Conservation (phyloP, 2,113 vertebrate species). For the Austrofundulus limnaeus region DNA sequence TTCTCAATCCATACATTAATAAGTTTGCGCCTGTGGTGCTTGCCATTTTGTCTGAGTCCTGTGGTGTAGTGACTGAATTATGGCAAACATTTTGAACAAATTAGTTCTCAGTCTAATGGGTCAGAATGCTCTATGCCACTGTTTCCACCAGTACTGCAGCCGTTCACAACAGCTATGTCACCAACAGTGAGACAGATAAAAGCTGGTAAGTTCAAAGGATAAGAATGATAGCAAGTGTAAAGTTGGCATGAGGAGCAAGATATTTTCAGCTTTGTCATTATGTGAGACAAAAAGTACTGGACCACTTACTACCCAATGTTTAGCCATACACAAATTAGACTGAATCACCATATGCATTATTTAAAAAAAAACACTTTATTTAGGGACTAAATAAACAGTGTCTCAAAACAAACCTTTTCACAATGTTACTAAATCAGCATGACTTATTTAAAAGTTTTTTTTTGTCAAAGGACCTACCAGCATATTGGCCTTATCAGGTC, state of each 20-base stretch:
- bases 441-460: too few species aligned
- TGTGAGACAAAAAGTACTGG: too few species aligned
- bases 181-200: constrained; percentile 2
- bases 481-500: too few species aligned
- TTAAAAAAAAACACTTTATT: background rate
- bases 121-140: constrained; percentile 79
- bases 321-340: background rate
- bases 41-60: constrained; percentile 49
- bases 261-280: background rate
- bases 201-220: constrained; percentile 7
- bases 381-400: background rate
- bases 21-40: constrained; percentile 42
- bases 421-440: too few species aligned
- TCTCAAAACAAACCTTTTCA: too few species aligned
- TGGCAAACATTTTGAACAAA: constrained; percentile 84
- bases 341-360: too few species aligned
- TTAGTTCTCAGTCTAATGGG: constrained; percentile 81
- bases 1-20: constrained; percentile 63
- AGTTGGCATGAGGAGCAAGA: background rate
- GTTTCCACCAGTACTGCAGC: constrained; percentile 33
- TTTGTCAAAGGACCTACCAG: too few species aligned
- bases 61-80: constrained; percentile 69
- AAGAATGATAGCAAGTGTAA: background rate
- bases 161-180: constrained; percentile 3
- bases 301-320: background rate